These are phyloP conservation scores for Polypterus senegalus DNA, from an alignment of 2,113 vertebrate species.

Conservation along the genomic window DNA sequence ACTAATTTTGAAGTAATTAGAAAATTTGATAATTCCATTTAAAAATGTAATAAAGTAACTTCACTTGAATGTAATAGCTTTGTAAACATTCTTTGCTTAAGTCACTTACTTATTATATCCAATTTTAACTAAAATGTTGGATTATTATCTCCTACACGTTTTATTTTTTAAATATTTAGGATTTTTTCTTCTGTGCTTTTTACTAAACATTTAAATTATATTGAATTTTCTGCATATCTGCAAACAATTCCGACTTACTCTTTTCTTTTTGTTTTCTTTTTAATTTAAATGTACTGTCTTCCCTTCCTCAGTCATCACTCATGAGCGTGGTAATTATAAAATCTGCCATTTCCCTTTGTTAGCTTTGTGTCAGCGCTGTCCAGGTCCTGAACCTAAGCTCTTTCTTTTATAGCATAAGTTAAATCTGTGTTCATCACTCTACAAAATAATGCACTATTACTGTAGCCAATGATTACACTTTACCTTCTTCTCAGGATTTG, in stretches of 20 bases:
- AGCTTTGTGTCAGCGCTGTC: constrained; percentile 66
- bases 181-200: constrained; percentile 16
- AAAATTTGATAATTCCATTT: too few relatives aligned
- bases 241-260: constrained; percentile 54
- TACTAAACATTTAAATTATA: background rate
- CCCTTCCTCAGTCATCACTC: constrained; percentile 82
- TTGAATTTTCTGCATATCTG: constrained; percentile 29
- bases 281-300: constrained; percentile 63
- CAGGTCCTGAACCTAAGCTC: constrained; percentile 49
- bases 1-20: too few relatives aligned
- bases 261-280: constrained; percentile 48
- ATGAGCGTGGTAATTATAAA: constrained; percentile 92
- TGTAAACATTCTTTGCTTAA: too few relatives aligned
- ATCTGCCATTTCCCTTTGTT: constrained; percentile 58
- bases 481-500: constrained; percentile 55
- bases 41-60: too few relatives aligned
- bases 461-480: constrained; percentile 26
- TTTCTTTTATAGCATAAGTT: constrained; percentile 12
- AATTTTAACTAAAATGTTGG: too few relatives aligned
- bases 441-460: constrained; percentile 27
- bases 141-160: too few relatives aligned
- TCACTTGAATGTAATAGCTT: too few relatives aligned
- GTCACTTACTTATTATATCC: too few relatives aligned
- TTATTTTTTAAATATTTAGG: too few relatives aligned
- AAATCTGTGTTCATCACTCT: constrained; percentile 21